These are phyloP conservation scores for Atta cephalotes DNA, from an alignment of 1,140 invertebrate genomes.

Conservation along the genomic window DNA sequence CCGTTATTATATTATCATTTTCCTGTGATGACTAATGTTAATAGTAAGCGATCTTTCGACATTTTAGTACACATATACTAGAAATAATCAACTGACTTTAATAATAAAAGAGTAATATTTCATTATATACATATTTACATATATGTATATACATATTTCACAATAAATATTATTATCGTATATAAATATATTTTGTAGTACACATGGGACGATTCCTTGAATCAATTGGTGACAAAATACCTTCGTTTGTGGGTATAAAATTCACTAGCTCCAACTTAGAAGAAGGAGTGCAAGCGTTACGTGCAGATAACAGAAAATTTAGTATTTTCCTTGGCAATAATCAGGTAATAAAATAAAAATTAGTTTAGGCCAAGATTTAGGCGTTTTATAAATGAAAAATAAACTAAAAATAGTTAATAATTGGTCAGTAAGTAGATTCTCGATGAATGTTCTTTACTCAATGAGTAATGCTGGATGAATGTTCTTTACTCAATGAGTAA, in stretches of 20 bases:
- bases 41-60: constrained; percentile 87
- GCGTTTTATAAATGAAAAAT: too few species aligned
- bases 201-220: constrained; percentile 90
- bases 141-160: too few species aligned
- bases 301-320: constrained; percentile 86
- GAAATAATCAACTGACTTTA: background rate
- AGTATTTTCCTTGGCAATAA: constrained; percentile 88
- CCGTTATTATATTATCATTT: constrained; percentile 95
- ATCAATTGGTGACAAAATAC: constrained; percentile 87
- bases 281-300: constrained; percentile 88
- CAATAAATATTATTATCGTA: background rate
- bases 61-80: background rate
- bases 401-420: too few species aligned
- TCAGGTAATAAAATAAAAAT: constrained; percentile 74
- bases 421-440: too few species aligned
- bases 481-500: too few species aligned
- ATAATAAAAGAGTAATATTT: constrained; percentile 2
- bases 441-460: too few species aligned
- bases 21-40: constrained; percentile 90
- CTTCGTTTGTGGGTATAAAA: constrained; percentile 92
- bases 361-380: background rate
- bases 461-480: too few species aligned
- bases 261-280: constrained; percentile 90
- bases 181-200: constrained; percentile 86
- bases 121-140: background rate